Base-by-base conservation (phyloP, 1,140 invertebrate genomes). In the Aphelenchoides avenae region DNA sequence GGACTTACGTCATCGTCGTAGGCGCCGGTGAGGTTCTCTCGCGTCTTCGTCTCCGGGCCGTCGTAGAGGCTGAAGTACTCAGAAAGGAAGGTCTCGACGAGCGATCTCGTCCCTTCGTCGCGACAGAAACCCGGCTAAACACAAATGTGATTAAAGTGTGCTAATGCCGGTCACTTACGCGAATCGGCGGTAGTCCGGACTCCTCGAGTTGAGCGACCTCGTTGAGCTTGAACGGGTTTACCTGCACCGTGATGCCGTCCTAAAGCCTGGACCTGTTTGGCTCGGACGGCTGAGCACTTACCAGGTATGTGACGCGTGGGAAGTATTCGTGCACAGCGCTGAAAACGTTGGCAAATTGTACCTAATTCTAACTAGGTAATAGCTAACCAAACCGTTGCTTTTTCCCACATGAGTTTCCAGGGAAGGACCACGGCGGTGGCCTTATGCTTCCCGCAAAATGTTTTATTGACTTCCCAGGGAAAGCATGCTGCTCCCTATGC, bases 21-120 rank as follows among this genome's bases (percentile, higher is more conserved):
- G 6, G 64, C 64, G 36, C 63, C 53, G 20, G 68, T 18, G 9
- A 66, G 41, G 26, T 50, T 27, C 31, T 66, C 47, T 31, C 64
- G 59, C n/a, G 49, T 29, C 26, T 52, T 49, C 20, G 58, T 56
- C 5, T 68, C n/a, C n/a, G n/a, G n/a, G 4, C 44, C 58, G 49
- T 66, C 64, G 30, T 68, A 66, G 18, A 66, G 48, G 11, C 39
- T 36, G n/a, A 52, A 46, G 47, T 44, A 66, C 39, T 66, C 57
- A 11, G 44, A 7, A 4, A 66, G 33, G 27, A 66, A 68, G 13
- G 47, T 50, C 37, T 66, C 64, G 6, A 66, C 66, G 26, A 43
- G 18, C 34, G 24, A 41, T 34, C 47, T 37, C 2, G 63, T 31
- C 15, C 30, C 34, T 34, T 53, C 56, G 26, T 69, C 49, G 3